Base-by-base conservation (phyloP, 2,797 vertebrate genomes). In the Mallotus villosus region DNA sequence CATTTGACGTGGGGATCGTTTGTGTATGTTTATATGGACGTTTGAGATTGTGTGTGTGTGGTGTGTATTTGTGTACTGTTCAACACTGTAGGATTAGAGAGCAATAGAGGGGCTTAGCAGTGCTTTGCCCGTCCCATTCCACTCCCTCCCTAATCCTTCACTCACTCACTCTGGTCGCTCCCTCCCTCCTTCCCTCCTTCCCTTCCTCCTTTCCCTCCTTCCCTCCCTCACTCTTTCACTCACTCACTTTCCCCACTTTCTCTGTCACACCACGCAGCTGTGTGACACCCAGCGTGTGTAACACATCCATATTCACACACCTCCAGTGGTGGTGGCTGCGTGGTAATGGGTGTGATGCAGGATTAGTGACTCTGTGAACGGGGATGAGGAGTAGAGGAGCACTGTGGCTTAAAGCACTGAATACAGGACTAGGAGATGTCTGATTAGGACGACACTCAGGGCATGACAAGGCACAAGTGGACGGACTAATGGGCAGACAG, bases 311-410 rank as follows among this genome's bases (percentile, higher is more conserved):
- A 63, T 6, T 19, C n/a, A 41, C 32, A 22, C 63, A 24, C 32
- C 4, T 21, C n/a, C 57, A 17, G 4, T 51, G 14, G 2, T 66
- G 74, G 78, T 81, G 74, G 76, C 76, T 62, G 79, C 82, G 82
- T 84, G 76, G 79, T 72, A 73, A 71, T 58, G 81, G 82, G 85
- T 84, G 81, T 34, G 32, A 34, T 73, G 80, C 76, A 77, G 84
- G 87, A 88, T 90, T 86, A 89, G 81, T 80, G 74, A 76, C 78
- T 89, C 91, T 91, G 88, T 92, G 91, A 92, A 92, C 91, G 90
- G 88, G 88, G 82, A 78, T 72, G 76, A 82, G 77, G 70, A 75
- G 74, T 82, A 82, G 11, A 19, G 81, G 64, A 68, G 76, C 74
- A 74, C 78, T 81, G 80, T 59, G 53, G 68, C 68, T 68, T 68